Evolutionary conservation across 2,113 vertebrate species (phyloP).

Genomic region (Podilymbus podiceps): DNA sequence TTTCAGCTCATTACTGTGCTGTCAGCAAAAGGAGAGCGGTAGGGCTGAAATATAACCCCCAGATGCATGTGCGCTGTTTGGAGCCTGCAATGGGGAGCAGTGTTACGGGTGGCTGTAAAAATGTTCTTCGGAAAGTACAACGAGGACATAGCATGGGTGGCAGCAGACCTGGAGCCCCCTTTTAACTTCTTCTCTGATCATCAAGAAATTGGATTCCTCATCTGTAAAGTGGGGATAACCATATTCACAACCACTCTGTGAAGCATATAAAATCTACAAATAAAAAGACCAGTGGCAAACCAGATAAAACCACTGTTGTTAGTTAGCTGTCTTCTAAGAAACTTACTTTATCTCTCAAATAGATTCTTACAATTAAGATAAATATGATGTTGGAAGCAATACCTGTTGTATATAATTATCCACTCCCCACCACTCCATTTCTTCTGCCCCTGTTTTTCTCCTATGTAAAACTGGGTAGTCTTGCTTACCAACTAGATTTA

Average conservation of each 20-base stretch:
- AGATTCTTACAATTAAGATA: not conserved
- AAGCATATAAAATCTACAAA: not conserved
- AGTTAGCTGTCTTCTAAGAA: not conserved
- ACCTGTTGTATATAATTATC: not conserved
- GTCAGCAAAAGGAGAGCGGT: not conserved
- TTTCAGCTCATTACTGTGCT: not conserved
- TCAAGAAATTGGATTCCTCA: not conserved
- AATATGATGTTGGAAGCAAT: not conserved
- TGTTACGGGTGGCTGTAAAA: not conserved
- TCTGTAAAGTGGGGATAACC: not conserved
- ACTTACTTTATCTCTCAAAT: not conserved
- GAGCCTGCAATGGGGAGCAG: not conserved
- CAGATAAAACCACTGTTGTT: not conserved
- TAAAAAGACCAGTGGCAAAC: not conserved
- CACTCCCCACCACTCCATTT: not conserved
- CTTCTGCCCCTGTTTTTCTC: not conserved
- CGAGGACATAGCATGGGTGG: not conserved
- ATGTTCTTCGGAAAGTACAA: not conserved
- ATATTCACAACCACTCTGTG: not conserved
- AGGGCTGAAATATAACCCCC: not conserved
- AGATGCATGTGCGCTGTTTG: accelerated
- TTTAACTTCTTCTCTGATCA: not conserved
- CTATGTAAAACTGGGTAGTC: not conserved
- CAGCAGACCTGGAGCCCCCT: not conserved
- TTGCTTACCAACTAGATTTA: not conserved